Evolutionary conservation across 2,797 vertebrate species (phyloP).

Genomic region (Epinephelus awoara): DNA sequence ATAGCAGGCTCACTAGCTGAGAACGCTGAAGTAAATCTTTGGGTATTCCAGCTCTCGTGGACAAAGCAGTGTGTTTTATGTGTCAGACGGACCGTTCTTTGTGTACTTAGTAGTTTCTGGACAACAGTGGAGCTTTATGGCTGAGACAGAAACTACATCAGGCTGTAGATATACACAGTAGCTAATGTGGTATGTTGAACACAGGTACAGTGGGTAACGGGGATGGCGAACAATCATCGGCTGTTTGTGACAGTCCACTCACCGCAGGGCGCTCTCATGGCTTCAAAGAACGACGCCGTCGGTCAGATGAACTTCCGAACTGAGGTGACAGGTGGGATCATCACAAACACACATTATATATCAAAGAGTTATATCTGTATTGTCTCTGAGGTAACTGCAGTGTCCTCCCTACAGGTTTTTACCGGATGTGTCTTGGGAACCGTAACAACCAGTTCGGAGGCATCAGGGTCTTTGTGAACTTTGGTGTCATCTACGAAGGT

Average conservation of each 20-base stretch:
- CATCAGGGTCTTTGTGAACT: constrained; percentile 88
- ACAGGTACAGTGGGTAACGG: constrained; percentile 88
- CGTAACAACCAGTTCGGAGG: constrained; percentile 85
- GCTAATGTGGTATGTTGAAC: neutral
- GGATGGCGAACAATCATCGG: constrained; percentile 77
- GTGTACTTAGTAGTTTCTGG: too few relatives aligned
- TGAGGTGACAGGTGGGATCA: constrained; percentile 83
- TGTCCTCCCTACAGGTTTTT: constrained; percentile 83
- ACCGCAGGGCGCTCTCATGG: constrained; percentile 81
- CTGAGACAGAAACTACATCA: too few relatives aligned
- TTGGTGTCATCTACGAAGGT: constrained; percentile 87
- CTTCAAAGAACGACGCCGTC: constrained; percentile 64
- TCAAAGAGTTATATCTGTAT: neutral
- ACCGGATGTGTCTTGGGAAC: constrained; percentile 89
- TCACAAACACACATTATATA: neutral
- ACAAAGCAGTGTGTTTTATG: too few relatives aligned
- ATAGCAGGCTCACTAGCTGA: too few relatives aligned
- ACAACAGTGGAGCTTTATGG: too few relatives aligned
- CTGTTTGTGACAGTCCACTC: constrained; percentile 81
- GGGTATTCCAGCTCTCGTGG: too few relatives aligned
- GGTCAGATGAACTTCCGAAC: constrained; percentile 89
- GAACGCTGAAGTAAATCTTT: too few relatives aligned
- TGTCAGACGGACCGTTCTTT: too few relatives aligned
- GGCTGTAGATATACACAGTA: neutral
- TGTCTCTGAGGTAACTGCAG: neutral